These are phyloP conservation scores for Rhizoglyphus robini DNA, from an alignment of 1,140 invertebrate genomes.

Conservation along the genomic window DNA sequence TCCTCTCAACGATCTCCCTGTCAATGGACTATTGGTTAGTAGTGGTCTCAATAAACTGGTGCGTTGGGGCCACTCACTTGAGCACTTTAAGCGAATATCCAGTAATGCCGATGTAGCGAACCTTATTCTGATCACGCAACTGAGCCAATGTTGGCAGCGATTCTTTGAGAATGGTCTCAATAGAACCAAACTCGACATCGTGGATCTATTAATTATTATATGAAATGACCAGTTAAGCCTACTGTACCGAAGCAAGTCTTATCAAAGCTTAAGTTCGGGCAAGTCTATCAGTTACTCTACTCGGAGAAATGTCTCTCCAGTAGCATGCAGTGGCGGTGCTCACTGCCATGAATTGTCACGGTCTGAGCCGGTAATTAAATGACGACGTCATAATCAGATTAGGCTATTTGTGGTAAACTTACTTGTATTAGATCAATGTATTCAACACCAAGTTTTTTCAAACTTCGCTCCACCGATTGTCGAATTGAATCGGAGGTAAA, in stretches of 20 bases:
- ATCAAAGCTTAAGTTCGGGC: neutral
- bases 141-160: slow-evolving; percentile 64
- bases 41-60: neutral
- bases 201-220: too few species aligned
- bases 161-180: slow-evolving; percentile 64
- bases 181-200: slow-evolving; percentile 70
- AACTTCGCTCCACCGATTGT: slow-evolving; percentile 59
- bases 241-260: slow-evolving; percentile 14
- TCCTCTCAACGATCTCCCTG: slow-evolving; percentile 50
- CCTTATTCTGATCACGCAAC: slow-evolving; percentile 58
- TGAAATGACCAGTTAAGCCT: slow-evolving; percentile 34
- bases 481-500: slow-evolving; percentile 60
- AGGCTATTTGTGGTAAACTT: too few species aligned
- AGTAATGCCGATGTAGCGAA: slow-evolving; percentile 66
- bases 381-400: too few species aligned
- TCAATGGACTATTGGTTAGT: too few species aligned
- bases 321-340: too few species aligned
- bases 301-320: too few species aligned
- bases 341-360: too few species aligned
- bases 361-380: too few species aligned
- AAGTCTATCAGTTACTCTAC: slow-evolving; percentile 31
- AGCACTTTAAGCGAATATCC: slow-evolving; percentile 66
- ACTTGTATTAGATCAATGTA: slow-evolving; percentile 81
- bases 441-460: slow-evolving; percentile 54
- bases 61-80: slow-evolving; percentile 34